Percentiles rank a stretch among this genome's conserved stretches.
These are phyloP conservation scores for Athalia rosae DNA, from an alignment of 2,888 invertebrate genomes.

Conservation along the genomic window DNA sequence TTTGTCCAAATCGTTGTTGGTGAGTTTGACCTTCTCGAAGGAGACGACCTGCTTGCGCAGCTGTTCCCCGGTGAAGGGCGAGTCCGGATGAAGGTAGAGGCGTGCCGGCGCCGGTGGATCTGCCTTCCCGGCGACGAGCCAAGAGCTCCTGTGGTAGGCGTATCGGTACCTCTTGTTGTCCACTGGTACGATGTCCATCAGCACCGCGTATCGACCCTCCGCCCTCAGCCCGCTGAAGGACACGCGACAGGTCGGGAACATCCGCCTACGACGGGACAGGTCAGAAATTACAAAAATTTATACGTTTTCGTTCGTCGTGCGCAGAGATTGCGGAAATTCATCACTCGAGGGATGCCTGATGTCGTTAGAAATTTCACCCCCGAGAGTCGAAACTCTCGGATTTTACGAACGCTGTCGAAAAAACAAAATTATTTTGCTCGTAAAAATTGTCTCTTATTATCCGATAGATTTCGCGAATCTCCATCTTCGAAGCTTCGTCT, in stretches of 20 bases:
- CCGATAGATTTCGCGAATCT: too few species aligned
- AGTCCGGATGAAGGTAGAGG: constrained; percentile 97
- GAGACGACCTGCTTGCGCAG: constrained; percentile 97
- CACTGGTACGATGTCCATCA: constrained; percentile 97
- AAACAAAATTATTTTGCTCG: too few species aligned
- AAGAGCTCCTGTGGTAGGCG: constrained; percentile 98
- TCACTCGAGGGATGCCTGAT: too few species aligned
- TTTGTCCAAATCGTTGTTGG: constrained; percentile 98
- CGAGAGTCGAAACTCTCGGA: too few species aligned
- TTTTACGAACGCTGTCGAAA: too few species aligned
- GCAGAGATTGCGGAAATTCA: constrained; percentile 7
- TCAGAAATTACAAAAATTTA: neutral
- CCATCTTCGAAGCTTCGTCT: too few species aligned
- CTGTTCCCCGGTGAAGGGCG: constrained; percentile 96
- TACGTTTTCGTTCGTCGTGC: constrained; percentile 33
- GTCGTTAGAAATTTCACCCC: too few species aligned
- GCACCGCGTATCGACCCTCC: constrained; percentile 91
- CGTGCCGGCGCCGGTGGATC: constrained; percentile 96
- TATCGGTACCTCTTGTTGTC: constrained; percentile 97
- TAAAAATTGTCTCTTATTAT: too few species aligned
- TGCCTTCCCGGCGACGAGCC: constrained; percentile 98
- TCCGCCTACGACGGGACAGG: constrained; percentile 83
- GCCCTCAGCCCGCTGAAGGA: constrained; percentile 91
- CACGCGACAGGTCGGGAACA: constrained; percentile 98
- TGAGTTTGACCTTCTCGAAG: constrained; percentile 98